Conservation (phyloP, 2,888 invertebrate genomes). For the Ennomos quercinarius region DNA sequence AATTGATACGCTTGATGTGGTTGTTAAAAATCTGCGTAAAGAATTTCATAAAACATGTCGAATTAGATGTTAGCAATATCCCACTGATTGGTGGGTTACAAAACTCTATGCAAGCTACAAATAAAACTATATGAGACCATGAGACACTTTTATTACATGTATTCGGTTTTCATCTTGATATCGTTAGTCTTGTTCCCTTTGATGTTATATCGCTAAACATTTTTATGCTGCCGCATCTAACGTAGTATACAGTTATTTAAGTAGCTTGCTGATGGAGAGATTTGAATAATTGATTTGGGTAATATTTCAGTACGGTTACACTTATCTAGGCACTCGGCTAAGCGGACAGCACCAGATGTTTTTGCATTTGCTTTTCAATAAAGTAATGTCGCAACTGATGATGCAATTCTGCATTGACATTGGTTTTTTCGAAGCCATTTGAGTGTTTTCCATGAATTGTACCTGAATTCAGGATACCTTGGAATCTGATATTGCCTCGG, state of each 20-base stretch:
- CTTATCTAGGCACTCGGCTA: slow-evolving; percentile 18
- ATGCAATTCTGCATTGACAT: slow-evolving; percentile 16
- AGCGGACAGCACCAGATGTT: neutral
- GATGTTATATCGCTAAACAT: slow-evolving; percentile 77
- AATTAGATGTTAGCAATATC: slow-evolving; percentile 23
- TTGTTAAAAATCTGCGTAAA: slow-evolving; percentile 1
- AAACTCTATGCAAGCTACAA: slow-evolving; percentile 42
- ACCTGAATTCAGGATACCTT: slow-evolving; percentile 23
- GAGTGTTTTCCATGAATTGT: slow-evolving; percentile 12
- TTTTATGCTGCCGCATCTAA: slow-evolving; percentile 70
- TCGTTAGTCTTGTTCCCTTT: slow-evolving; percentile 77
- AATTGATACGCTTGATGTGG: slow-evolving; percentile 18
- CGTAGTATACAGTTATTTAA: slow-evolving; percentile 58
- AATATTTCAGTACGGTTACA: slow-evolving; percentile 18
- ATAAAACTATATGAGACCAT: slow-evolving; percentile 59
- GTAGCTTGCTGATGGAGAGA: slow-evolving; percentile 47
- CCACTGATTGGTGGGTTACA: slow-evolving; percentile 20
- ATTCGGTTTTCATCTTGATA: slow-evolving; percentile 78
- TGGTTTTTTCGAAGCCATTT: slow-evolving; percentile 7
- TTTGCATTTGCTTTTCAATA: neutral
- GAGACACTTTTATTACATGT: slow-evolving; percentile 78
- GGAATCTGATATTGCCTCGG: slow-evolving; percentile 14
- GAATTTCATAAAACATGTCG: slow-evolving; percentile 15
- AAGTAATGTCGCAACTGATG: too few species aligned
- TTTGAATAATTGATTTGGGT: slow-evolving; percentile 32